Evolutionary conservation across 2,888 invertebrate genomes (phyloP), one percentile per base, ranked within the genome.

Genomic region (Oscheius onirici): DNA sequence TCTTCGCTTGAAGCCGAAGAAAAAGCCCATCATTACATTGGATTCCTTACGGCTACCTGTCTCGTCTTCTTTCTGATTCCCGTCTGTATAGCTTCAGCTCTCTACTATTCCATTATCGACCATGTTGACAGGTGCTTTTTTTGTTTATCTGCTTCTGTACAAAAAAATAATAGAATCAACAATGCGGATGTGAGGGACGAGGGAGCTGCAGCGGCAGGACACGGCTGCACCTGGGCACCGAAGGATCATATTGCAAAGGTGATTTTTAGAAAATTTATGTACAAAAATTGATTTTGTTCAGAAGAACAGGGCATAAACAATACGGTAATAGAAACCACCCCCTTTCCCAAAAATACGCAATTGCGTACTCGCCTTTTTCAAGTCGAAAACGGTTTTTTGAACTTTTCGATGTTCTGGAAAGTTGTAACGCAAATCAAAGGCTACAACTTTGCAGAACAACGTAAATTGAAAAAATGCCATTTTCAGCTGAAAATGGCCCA

Each of bases 61-160:
- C 74, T 82, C n/a, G 72, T 81, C 28, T 81, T 82, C 77, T 79
- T 81, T 65, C 60, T 82, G 49, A 80, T 82, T 49, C 82, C 82
- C 1, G 81, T 82, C 54, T 82, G 82, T 68, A 78, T 78, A 15
- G 79, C 81, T 5, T 76, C 76, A 2, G 76, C 82, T 15, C 69
- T 82, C 61, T 82, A 82, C 66, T 81, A 81, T 68, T 76, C 75
- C 26, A 78, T 81, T 24, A 72, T 79, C 46, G 82, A 81, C 46
- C 77, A 80, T 58, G 79, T 82, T 13, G 80, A 82, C 24, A 71
- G 76, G 75, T 77, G 26, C 40, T 57, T 40, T 51, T 34, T 3
- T 34, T 34, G 34, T 34, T 34, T 34, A 34, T 34, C 34, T 8
- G 34, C n/a, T n/a, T n/a, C n/a, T n/a, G n/a, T n/a, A n/a, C n/a